Conservation (phyloP, 2,797 vertebrate genomes). For the Sorex maritimensis region DNA sequence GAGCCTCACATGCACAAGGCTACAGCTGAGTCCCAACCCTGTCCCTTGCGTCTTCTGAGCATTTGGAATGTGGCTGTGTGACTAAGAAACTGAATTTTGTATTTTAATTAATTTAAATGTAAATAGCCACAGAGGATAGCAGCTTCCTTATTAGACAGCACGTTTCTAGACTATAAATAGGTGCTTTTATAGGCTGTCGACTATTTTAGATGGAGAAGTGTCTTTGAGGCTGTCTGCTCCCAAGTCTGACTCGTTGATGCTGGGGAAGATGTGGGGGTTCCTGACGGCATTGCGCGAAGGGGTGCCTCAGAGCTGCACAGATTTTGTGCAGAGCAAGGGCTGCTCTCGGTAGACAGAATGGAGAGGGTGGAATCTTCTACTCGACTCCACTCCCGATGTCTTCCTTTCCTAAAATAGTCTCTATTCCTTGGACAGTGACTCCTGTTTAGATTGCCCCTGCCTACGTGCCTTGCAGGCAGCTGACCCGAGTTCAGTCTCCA, state of each 20-base stretch:
- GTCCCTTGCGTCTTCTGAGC: neutral
- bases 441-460: conserved; percentile 10
- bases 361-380: conserved; percentile 25
- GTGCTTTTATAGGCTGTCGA: conserved; percentile 37
- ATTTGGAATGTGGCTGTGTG: conserved; percentile 3
- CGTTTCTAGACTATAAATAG: conserved; percentile 54
- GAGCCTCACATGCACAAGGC: too few relatives aligned
- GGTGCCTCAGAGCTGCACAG: neutral
- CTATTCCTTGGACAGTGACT: conserved; percentile 41
- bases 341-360: conserved; percentile 43
- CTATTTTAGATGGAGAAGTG: conserved; percentile 5
- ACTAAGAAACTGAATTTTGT: conserved; percentile 19
- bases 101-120: conserved; percentile 47
- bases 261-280: neutral
- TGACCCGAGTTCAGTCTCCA: too few relatives aligned
- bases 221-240: conserved; percentile 17
- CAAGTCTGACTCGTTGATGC: conserved; percentile 13
- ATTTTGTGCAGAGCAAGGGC: neutral
- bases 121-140: conserved; percentile 40
- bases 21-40: too few relatives aligned
- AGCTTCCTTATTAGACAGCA: conserved; percentile 8
- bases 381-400: conserved; percentile 58
- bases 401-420: conserved; percentile 65
- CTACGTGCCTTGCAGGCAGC: neutral
- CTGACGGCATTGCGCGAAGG: neutral